A percentile compares a stretch with the other conserved stretches of the same genome.
Conservation (phyloP, 2,113 vertebrate species). For the Axis porcinus region DNA sequence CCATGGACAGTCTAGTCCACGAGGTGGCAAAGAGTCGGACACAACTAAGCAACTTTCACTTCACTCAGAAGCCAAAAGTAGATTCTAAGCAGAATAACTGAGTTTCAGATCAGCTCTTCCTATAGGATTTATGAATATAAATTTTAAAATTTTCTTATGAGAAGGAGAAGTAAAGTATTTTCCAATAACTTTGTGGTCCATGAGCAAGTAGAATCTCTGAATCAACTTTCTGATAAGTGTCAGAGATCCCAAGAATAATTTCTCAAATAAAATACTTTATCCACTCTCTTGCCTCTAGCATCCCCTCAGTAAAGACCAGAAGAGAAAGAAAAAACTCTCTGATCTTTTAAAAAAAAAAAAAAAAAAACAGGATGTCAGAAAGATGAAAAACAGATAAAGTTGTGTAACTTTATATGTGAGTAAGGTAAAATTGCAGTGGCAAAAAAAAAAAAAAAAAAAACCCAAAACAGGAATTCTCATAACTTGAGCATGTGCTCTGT, state of each 20-base stretch:
- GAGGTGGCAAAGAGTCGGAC: background rate
- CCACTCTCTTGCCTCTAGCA: background rate
- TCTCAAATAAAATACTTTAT: background rate
- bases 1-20: background rate
- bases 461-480: background rate
- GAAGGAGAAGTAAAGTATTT: background rate
- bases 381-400: background rate
- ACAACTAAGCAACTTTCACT: background rate
- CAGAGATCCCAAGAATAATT: background rate
- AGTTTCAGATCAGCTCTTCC: background rate
- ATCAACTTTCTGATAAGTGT: background rate
- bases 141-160: background rate
- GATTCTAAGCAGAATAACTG: constrained; percentile 7
- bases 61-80: background rate
- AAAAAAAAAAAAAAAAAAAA: background rate
- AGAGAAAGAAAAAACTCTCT: background rate
- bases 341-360: background rate
- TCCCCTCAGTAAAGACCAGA: background rate
- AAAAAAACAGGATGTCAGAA: background rate
- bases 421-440: background rate
- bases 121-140: background rate
- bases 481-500: background rate
- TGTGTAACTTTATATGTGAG: background rate
- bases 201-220: background rate
- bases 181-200: background rate